A percentile compares a stretch with the other conserved stretches of the same genome.
phyloP scores from a whole-genome alignment of 1,140 invertebrate species.

The Drusus annulatus region DNA sequence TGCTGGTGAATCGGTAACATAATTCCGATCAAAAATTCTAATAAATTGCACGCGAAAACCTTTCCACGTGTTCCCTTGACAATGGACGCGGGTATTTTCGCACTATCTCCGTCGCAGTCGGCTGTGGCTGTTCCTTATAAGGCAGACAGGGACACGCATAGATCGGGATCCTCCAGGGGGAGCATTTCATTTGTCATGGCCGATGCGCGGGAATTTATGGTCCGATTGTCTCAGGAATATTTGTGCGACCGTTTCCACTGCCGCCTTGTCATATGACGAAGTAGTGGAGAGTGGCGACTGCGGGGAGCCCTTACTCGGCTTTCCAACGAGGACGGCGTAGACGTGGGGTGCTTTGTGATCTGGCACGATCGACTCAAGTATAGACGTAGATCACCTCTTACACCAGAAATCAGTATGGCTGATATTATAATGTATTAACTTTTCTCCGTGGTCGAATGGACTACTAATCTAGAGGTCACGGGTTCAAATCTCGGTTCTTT shows the following conservation, averaged over 20 bases:
- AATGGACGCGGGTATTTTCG: slow-evolving; percentile 55
- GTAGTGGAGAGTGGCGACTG: slow-evolving; percentile 9
- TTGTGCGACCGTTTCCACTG: slow-evolving; percentile 25
- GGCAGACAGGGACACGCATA: slow-evolving; percentile 12
- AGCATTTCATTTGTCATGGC: slow-evolving; percentile 51
- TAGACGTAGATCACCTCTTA: too few relatives aligned
- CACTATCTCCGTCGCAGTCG: slow-evolving; percentile 27
- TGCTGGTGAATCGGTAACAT: slow-evolving; percentile 46
- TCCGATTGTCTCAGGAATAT: slow-evolving; percentile 52
- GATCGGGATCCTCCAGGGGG: not conserved
- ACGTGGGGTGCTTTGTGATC: too few relatives aligned
- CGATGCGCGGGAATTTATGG: slow-evolving; percentile 49
- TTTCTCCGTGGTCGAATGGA: too few relatives aligned
- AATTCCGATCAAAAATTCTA: slow-evolving; percentile 56
- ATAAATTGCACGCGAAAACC: slow-evolving; percentile 53
- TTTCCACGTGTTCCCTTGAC: slow-evolving; percentile 51
- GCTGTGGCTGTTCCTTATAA: not conserved
- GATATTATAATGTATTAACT: too few relatives aligned
- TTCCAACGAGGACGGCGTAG: too few relatives aligned
- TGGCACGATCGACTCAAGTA: too few relatives aligned
- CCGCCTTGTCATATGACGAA: slow-evolving; percentile 36
- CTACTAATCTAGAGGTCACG: too few relatives aligned
- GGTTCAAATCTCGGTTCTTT: too few relatives aligned
- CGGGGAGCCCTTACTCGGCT: not conserved
- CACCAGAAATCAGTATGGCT: too few relatives aligned